Base-by-base conservation (phyloP, 2,113 vertebrate species). In the Apaloderma vittatum region DNA sequence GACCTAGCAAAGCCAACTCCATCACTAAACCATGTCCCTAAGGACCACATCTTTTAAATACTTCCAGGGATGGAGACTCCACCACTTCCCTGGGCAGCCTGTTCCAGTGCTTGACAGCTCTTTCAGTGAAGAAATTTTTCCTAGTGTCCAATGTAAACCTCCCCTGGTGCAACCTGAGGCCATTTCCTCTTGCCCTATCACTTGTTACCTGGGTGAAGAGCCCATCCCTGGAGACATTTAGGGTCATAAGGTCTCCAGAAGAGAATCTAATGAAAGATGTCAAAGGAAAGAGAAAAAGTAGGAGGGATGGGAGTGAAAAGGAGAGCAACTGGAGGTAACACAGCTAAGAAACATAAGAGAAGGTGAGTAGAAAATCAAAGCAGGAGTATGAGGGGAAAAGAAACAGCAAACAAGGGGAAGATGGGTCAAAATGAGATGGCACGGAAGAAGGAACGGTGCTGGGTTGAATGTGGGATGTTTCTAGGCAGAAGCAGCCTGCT, bases 261-360 rank as follows among this genome's bases (percentile, higher is more conserved):
- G 67, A 62, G 88, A 78, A 78, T 54, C 40, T 21, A n/a, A 27
- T 5, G 8, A 4, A 51, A 51, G 29, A 23, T 30, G 9, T 63
- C 30, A 51, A 49, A 32, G 46, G 52, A 67, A 45, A 37, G 30
- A 55, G 30, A 36, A 90, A 79, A 34, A 26, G 23, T 4, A 66
- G 40, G 65, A 71, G 61, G 76, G 18, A 13, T 1, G 11, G 21
- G 34, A 81, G 48, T 81, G 32, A 71, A 71, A 59, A 20, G 16
- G 52, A 68, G 7, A 13, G 11, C 0, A 0, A 22, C 18, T 6
- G 7, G 54, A 55, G 18, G 45, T 23, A 83, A 16, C 0, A 0
- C 27, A 32, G 8, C 16, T 4, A 15, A 52, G 54, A 73, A 84
- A n/a, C 1, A 0, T 29, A 58, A 58, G 59, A n/a, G 57, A 82